These are phyloP conservation scores for Cosmia pyralina DNA, from an alignment of 2,888 invertebrate species.

Conservation along the genomic window DNA sequence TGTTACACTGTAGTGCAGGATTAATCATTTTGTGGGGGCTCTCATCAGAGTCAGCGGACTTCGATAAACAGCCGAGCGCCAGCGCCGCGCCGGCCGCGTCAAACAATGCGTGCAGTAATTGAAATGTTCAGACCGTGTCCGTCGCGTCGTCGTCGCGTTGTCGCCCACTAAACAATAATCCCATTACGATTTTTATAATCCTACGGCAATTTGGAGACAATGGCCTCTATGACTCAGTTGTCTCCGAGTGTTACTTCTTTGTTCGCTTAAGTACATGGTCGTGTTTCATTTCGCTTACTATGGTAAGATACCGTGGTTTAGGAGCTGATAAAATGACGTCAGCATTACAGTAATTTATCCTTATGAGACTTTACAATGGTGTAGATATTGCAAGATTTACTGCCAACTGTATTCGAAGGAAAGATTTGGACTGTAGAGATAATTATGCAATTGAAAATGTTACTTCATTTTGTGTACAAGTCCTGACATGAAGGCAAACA, in stretches of 20 bases:
- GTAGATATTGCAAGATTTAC: slow-evolving; percentile 38
- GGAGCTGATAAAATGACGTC: slow-evolving; percentile 46
- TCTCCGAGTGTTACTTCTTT: slow-evolving; percentile 62
- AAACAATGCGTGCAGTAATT: slow-evolving; percentile 83
- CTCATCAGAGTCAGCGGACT: slow-evolving; percentile 64
- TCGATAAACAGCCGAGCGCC: slow-evolving; percentile 60
- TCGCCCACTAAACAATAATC: slow-evolving; percentile 82
- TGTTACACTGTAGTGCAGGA: slow-evolving; percentile 59
- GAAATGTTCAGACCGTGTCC: slow-evolving; percentile 80
- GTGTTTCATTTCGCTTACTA: slow-evolving; percentile 50
- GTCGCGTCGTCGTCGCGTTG: slow-evolving; percentile 66
- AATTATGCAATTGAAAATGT: slow-evolving; percentile 43
- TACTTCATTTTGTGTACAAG: slow-evolving; percentile 16
- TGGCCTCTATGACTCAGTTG: slow-evolving; percentile 78
- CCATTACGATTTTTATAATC: slow-evolving; percentile 85
- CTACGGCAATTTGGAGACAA: slow-evolving; percentile 79
- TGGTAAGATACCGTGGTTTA: slow-evolving; percentile 30
- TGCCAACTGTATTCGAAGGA: slow-evolving; percentile 19
- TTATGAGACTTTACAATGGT: slow-evolving; percentile 27
- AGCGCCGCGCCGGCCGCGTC: slow-evolving; percentile 38
- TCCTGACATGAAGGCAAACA: slow-evolving; percentile 26
- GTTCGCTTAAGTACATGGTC: slow-evolving; percentile 59
- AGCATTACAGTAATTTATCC: slow-evolving; percentile 27
- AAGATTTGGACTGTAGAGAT: slow-evolving; percentile 38
- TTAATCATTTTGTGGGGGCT: slow-evolving; percentile 64